Evolutionary conservation across 2,888 invertebrate genomes (phyloP), one percentile per base, ranked within the genome.

Genomic region (Zele albiditarsus): DNA sequence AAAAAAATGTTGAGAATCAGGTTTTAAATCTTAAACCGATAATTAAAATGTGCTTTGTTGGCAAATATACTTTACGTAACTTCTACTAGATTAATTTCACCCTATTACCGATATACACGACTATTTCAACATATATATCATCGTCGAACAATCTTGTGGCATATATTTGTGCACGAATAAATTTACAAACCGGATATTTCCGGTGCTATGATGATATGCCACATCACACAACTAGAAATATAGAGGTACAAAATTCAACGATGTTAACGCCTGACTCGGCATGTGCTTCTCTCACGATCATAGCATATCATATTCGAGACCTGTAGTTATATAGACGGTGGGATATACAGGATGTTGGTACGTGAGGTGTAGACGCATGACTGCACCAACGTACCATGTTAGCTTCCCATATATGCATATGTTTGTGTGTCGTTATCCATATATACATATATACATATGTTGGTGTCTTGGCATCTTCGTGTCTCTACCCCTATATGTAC

Each of bases 291-390:
- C 49, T 53, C 49, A 53, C 46, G 20, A 31, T 53, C 53, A 10
- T 31, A 12, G 68, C 28, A 68, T 68, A 68, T 68, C 68, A 68
- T 67, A 67, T 68, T 68, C 57, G 53, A 31, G 53, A 23, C 28
- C 49, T 28, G 23, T 33, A 31, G 53, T 27, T n/a, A n/a, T 49
- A 67, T 68, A 53, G 53, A 23, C 23, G 53, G 4, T 1, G 23
- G 53, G 53, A 53, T 53, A 53, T 53, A 10, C 28, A 28, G 62
- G 12, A 62, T 33, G 33, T n/a, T 28, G 62, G 33, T 31, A 31
- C 62, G 62, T 65, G 38, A 42, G 33, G 25, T 65, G 33, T 65
- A 65, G 33, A 42, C 25, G 20, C 25, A 23, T 33, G 33, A 65
- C 53, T 53, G 53, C 53, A 20, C 53, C 53, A 53, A 53, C 53